phyloP scores from a whole-genome alignment of 2,113 vertebrate species.

The Noturus placidus region DNA sequence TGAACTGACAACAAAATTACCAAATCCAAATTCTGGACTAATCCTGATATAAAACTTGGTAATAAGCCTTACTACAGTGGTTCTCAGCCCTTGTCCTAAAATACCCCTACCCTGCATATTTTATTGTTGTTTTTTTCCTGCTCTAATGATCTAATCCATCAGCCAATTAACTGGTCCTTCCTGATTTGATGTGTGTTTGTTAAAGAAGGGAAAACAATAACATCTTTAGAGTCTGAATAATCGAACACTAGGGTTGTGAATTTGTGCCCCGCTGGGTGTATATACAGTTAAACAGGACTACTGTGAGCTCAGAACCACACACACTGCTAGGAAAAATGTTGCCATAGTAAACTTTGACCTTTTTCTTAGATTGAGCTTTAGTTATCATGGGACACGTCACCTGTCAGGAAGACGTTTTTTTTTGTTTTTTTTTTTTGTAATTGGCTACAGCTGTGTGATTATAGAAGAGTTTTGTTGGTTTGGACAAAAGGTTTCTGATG shows the following conservation, averaged over 20 bases:
- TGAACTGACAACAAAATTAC: constrained; percentile 4
- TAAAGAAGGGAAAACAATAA: not conserved
- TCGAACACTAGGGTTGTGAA: not conserved
- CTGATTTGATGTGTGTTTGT: not conserved
- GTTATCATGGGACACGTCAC: not conserved
- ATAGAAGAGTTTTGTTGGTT: not conserved
- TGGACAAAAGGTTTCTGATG: not conserved
- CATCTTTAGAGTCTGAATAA: not conserved
- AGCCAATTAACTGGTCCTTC: not conserved
- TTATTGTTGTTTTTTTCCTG: not conserved
- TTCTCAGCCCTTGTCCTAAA: not conserved
- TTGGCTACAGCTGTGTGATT: not conserved
- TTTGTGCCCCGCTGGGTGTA: not conserved
- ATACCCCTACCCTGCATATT: not conserved
- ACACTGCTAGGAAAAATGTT: not conserved
- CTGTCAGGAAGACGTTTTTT: not conserved
- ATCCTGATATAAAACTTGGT: not conserved
- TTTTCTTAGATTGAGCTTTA: not conserved
- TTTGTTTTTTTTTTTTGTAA: constrained; percentile 6
- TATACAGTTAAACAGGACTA: not conserved
- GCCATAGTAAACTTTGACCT: constrained; percentile 5
- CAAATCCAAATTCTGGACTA: constrained; percentile 10
- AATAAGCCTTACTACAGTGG: not conserved
- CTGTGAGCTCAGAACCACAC: not conserved
- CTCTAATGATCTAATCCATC: not conserved